Percentiles rank a stretch among this genome's conserved stretches.
Evolutionary conservation across 1,140 invertebrate species (phyloP).

Genomic region (Stegodyphus mimosarum): DNA sequence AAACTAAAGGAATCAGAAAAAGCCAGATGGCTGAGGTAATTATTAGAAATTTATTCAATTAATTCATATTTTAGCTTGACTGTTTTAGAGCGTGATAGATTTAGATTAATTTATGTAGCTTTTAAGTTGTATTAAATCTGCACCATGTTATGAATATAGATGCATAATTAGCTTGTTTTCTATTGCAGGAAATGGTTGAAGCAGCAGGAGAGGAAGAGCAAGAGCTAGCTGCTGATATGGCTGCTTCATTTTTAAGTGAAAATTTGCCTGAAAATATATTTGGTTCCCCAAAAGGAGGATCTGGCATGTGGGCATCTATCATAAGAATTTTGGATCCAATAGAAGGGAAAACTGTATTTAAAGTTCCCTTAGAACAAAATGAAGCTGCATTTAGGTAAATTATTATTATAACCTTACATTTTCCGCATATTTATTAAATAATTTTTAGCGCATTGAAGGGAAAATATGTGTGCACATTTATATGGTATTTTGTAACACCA

Average conservation of each 20-base stretch:
- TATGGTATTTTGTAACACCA: too few relatives aligned
- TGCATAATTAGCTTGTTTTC: neutral
- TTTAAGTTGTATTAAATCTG: too few relatives aligned
- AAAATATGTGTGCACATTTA: too few relatives aligned
- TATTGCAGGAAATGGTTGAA: conserved; percentile 87
- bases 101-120: too few relatives aligned
- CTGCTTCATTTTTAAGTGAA: conserved; percentile 94
- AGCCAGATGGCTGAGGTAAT: conserved; percentile 78
- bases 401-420: neutral
- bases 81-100: too few relatives aligned
- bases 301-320: conserved; percentile 96
- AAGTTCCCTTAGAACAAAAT: conserved; percentile 91
- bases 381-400: conserved; percentile 89
- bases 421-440: neutral
- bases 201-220: conserved; percentile 94
- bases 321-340: conserved; percentile 92
- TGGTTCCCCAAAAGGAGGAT: conserved; percentile 94
- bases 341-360: conserved; percentile 82
- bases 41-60: neutral
- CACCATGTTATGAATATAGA: neutral
- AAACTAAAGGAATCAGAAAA: conserved; percentile 92
- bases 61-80: too few relatives aligned
- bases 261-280: conserved; percentile 93
- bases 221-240: conserved; percentile 95
- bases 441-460: too few relatives aligned